phyloP scores from a whole-genome alignment of 1,140 invertebrate species.

The Neuroterus valhalla region DNA sequence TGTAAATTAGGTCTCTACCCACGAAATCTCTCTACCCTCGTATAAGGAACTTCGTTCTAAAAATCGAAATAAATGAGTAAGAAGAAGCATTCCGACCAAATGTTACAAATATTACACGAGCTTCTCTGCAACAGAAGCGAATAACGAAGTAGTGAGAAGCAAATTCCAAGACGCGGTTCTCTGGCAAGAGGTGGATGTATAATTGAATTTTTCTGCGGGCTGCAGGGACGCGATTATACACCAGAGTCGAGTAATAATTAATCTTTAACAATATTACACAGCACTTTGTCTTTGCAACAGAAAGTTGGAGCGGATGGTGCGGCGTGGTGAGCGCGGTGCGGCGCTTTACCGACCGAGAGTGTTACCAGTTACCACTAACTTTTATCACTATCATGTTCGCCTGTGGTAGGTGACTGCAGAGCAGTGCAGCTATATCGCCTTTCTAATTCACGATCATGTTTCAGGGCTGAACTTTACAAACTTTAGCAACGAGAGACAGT shows the following conservation, averaged over 20 bases:
- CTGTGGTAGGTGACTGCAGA: neutral
- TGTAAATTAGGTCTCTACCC: no score
- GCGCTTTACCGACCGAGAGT: neutral
- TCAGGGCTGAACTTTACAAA: neutral
- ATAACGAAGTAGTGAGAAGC: neutral
- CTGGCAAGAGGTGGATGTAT: neutral
- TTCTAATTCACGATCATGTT: constrained; percentile 26
- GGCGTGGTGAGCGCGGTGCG: no score
- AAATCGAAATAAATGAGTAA: neutral
- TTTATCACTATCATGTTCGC: constrained; percentile 23
- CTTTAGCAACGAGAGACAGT: neutral
- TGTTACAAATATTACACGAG: no score
- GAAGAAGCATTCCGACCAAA: neutral
- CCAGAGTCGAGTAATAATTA: constrained; percentile 32
- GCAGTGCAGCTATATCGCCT: constrained; percentile 4
- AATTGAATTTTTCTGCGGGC: constrained; percentile 26
- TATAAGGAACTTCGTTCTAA: no score
- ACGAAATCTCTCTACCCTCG: no score
- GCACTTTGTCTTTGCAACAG: constrained; percentile 30
- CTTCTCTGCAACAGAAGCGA: neutral
- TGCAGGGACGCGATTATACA: constrained; percentile 15
- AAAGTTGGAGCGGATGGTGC: constrained; percentile 17
- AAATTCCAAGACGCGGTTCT: neutral
- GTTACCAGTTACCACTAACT: constrained; percentile 25
- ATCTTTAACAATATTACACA: constrained; percentile 35